Conservation (phyloP, 2,113 vertebrate species). For the Archilochus colubris region DNA sequence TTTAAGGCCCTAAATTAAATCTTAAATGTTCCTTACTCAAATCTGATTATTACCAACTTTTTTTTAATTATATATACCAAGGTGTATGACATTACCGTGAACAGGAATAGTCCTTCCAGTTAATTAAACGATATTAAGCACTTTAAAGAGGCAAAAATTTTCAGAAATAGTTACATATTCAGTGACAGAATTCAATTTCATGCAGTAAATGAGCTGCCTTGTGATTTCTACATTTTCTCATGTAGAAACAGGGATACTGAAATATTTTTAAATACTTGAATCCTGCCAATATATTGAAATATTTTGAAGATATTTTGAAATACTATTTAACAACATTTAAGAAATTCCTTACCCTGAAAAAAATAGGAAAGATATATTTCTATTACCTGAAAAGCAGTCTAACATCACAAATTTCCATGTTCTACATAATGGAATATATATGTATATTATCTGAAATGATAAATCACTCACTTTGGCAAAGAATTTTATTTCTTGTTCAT, state of each 20-base stretch:
- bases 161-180: neutral
- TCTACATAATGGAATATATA: neutral
- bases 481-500: slow-evolving; percentile 98
- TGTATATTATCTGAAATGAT: neutral
- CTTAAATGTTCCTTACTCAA: neutral
- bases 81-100: neutral
- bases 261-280: neutral
- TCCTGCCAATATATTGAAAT: neutral
- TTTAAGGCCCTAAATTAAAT: neutral
- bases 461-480: slow-evolving; percentile 92
- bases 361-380: neutral
- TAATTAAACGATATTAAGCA: neutral
- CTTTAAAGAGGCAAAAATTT: neutral
- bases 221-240: slow-evolving; percentile 7
- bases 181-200: neutral
- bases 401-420: neutral
- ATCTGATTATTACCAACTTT: neutral
- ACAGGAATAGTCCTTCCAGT: neutral
- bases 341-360: neutral
- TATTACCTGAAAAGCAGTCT: neutral
- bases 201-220: neutral
- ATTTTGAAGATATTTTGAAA: neutral
- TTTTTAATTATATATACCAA: neutral
- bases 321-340: neutral
- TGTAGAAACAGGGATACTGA: neutral